Evolutionary conservation across 2,888 invertebrate genomes (phyloP).

Genomic region (Lochmaea crataegi): DNA sequence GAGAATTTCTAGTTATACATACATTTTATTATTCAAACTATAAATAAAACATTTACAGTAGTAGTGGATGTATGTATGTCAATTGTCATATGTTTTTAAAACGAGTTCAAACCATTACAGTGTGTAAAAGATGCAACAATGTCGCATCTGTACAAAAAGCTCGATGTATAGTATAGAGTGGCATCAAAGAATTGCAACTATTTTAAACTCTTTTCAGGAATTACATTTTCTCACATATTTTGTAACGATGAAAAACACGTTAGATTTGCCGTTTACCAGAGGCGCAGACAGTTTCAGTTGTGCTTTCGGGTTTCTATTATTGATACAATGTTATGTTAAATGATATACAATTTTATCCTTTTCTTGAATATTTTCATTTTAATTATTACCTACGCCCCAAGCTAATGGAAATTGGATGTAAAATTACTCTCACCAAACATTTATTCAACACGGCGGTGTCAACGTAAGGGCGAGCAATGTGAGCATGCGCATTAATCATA

Average conservation of each 20-base stretch:
- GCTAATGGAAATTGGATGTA: too few species aligned
- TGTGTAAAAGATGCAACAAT: slow-evolving; percentile 6
- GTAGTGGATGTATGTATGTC: slow-evolving; percentile 2
- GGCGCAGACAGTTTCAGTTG: background rate
- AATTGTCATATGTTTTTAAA: slow-evolving; percentile 8
- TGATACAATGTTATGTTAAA: too few species aligned
- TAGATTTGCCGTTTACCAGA: slow-evolving; percentile 19
- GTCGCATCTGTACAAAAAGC: background rate
- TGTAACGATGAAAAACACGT: slow-evolving; percentile 26
- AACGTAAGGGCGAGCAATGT: too few species aligned
- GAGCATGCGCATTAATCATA: too few species aligned
- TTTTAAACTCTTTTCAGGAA: slow-evolving; percentile 38
- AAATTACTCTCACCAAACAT: too few species aligned
- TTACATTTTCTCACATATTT: slow-evolving; percentile 40
- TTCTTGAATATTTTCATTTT: too few species aligned
- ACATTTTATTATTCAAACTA: background rate
- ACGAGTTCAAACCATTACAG: slow-evolving; percentile 1
- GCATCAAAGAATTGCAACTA: slow-evolving; percentile 34
- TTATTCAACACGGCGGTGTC: too few species aligned
- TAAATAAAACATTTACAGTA: background rate
- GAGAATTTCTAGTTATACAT: background rate
- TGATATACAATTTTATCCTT: too few species aligned
- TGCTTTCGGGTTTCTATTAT: background rate
- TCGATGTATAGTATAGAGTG: slow-evolving; percentile 23
- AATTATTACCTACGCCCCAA: too few species aligned